Evolutionary conservation across 2,888 invertebrate species (phyloP), one percentile per base, ranked within the genome.

Genomic region (Allacma fusca): DNA sequence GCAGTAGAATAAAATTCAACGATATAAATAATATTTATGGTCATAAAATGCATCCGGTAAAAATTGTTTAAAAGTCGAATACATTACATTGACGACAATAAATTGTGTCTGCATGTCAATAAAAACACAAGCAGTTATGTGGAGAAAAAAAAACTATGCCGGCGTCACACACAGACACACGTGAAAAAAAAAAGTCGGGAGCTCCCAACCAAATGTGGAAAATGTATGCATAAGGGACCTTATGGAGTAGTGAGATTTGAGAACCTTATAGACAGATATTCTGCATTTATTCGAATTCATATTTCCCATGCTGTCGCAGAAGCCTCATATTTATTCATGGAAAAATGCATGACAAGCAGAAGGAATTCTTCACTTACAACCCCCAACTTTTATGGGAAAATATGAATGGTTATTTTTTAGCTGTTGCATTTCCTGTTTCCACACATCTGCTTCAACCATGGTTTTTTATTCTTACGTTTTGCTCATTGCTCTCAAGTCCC

Each of bases 351-450:
- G 79, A 79, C 79, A 76, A 74, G 74, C 64, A 70, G 65, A 29
- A 76, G 74, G 74, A 79, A 73, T 76, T 76, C 73, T 76, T 76
- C 64, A 71, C 71, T 70, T 75, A 44, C 75, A 69, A 73, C 72
- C 72, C 77, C 70, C 67, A 64, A 65, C 75, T 79, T 79, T 79
- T 79, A 79, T 79, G 79, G 77, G 79, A 79, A 79, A 79, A 79
- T 77, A 77, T 77, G 77, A 79, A 79, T 79, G 75, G 75, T 73
- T 68, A 79, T 79, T 79, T 79, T 79, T 77, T 79, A 75, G 75
- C 68, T 78, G 65, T 71, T 80, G 80, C 80, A 80, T 80, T 80
- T 80, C 80, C 80, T 80, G 80, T 74, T 77, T 79, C 74, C 70
- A 75, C 75, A 80, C 80, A 80, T 80, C 80, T 80, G 80, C 78